A percentile compares a stretch with the other conserved stretches of the same genome.
Conservation (phyloP, 2,113 vertebrate species). For the Craseonycteris thonglongyai region DNA sequence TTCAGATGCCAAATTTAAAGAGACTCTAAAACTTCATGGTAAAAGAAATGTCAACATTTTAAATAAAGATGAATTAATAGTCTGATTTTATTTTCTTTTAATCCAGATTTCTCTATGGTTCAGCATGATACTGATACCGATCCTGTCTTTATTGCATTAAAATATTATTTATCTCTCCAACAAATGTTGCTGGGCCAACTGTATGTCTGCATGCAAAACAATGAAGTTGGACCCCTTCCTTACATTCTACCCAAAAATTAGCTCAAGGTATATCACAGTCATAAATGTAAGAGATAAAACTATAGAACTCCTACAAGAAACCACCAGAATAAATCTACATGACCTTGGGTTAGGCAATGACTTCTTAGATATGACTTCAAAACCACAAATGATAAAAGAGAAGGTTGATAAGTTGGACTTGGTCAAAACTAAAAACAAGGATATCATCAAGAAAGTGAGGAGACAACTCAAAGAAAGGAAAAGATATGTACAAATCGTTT, state of each 20-base stretch:
- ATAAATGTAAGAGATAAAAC: not conserved
- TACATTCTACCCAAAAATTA: not conserved
- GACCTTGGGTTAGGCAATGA: not conserved
- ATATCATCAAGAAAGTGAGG: not conserved
- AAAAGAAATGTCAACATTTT: not conserved
- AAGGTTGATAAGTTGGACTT: not conserved
- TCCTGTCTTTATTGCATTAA: not conserved
- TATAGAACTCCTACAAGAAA: not conserved
- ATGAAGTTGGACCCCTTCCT: not conserved
- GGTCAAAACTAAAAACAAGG: not conserved
- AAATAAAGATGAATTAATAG: not conserved
- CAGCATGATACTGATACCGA: not conserved
- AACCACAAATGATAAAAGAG: not conserved
- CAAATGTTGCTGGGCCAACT: not conserved
- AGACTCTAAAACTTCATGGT: not conserved
- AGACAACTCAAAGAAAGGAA: not conserved
- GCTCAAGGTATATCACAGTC: not conserved
- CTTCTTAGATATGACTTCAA: not conserved
- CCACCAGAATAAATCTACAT: not conserved
- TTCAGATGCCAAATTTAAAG: not conserved
- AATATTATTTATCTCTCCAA: not conserved
- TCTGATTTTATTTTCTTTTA: not conserved
- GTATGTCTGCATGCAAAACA: not conserved
- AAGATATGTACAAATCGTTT: not conserved
- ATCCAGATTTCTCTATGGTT: not conserved